A percentile compares a stretch with the other conserved stretches of the same genome.
Conservation (phyloP, 1,140 invertebrate species). For the Uloborus diversus region DNA sequence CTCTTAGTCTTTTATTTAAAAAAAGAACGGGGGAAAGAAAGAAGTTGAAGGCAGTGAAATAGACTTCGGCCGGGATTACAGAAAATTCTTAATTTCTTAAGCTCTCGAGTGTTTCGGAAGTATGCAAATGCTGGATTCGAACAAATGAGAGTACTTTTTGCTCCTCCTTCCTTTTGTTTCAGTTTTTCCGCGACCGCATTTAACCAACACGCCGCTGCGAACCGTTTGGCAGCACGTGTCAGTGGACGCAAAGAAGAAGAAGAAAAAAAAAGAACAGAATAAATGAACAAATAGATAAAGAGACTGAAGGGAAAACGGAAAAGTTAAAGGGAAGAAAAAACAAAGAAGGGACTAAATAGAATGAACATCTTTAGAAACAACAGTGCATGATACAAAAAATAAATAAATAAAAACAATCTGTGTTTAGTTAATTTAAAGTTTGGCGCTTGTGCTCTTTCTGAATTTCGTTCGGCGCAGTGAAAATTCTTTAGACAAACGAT, state of each 20-base stretch:
- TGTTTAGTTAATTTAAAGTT: conserved; percentile 56
- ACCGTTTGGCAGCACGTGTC: conserved; percentile 51
- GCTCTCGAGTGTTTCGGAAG: not conserved
- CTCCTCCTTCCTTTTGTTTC: conserved; percentile 1
- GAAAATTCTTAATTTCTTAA: conserved; percentile 48
- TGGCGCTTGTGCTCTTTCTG: conserved; percentile 31
- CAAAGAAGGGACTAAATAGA: conserved; percentile 42
- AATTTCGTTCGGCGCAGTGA: conserved; percentile 40
- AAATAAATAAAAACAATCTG: conserved; percentile 45
- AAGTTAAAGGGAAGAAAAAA: conserved; percentile 44
- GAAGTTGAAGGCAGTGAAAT: conserved; percentile 20
- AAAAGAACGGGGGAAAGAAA: conserved; percentile 3
- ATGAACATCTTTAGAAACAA: conserved; percentile 53
- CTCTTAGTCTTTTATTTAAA: conserved; percentile 7
- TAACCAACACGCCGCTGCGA: conserved; percentile 32
- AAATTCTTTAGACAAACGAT: conserved; percentile 50
- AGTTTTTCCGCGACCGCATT: not conserved
- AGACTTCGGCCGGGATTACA: conserved; percentile 47
- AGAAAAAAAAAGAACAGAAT: conserved; percentile 1
- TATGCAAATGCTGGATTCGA: conserved; percentile 51
- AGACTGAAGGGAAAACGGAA: conserved; percentile 11
- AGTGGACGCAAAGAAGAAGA: conserved; percentile 20
- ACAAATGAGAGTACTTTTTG: conserved; percentile 52
- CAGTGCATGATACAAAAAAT: not conserved
- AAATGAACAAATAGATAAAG: conserved; percentile 10